phyloP scores from a whole-genome alignment of 1,140 invertebrate genomes.

The Atta cephalotes region DNA sequence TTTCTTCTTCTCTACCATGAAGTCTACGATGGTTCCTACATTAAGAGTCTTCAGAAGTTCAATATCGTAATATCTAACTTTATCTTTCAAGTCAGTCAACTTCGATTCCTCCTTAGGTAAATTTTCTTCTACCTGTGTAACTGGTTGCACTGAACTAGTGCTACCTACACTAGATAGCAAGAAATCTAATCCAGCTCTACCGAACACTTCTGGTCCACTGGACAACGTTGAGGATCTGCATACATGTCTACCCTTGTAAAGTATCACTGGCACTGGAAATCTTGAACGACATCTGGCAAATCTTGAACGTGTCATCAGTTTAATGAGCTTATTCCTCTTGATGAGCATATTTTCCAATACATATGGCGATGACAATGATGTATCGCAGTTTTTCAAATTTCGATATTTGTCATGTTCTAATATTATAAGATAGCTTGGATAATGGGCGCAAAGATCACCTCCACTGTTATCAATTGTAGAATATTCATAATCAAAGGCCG shows the following conservation, averaged over 20 bases:
- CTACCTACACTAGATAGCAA: constrained; percentile 34
- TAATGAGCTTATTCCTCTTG: constrained; percentile 88
- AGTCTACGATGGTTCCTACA: constrained; percentile 92
- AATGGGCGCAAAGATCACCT: constrained; percentile 92
- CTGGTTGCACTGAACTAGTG: not conserved
- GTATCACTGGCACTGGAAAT: constrained; percentile 93
- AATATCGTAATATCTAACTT: constrained; percentile 91
- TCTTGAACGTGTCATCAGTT: constrained; percentile 89
- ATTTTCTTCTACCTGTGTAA: constrained; percentile 51
- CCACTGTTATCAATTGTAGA: constrained; percentile 89
- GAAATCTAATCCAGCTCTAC: constrained; percentile 88
- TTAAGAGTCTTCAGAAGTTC: constrained; percentile 91
- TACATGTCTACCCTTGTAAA: constrained; percentile 92
- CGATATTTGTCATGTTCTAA: constrained; percentile 89
- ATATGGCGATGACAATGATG: constrained; percentile 79
- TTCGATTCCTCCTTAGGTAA: constrained; percentile 35
- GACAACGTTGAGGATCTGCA: constrained; percentile 91
- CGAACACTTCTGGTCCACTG: constrained; percentile 92
- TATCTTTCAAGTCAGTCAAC: constrained; percentile 87
- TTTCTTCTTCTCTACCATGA: constrained; percentile 96
- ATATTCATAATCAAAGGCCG: constrained; percentile 89
- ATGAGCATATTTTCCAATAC: constrained; percentile 87
- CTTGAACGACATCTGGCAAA: constrained; percentile 90
- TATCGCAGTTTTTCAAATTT: constrained; percentile 78
- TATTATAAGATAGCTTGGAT: constrained; percentile 91